Conservation (phyloP, 2,888 invertebrate genomes). For the Phania funesta region DNA sequence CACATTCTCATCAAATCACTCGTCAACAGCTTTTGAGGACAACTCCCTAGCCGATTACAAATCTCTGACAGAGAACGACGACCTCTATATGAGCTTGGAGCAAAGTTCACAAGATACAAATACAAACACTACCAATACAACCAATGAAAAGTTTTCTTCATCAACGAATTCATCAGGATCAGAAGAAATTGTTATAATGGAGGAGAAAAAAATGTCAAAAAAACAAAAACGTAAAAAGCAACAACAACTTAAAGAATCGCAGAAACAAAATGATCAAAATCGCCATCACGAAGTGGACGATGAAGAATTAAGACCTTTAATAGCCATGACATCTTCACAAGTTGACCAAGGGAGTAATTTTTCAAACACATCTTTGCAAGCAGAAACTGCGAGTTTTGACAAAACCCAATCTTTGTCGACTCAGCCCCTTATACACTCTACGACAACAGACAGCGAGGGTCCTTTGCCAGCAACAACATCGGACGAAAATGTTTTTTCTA, state of each 20-base stretch:
- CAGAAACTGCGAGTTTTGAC: not conserved
- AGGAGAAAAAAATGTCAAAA: constrained; percentile 74
- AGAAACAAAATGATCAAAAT: constrained; percentile 65
- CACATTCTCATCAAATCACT: constrained; percentile 55
- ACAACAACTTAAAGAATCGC: constrained; percentile 67
- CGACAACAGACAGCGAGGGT: constrained; percentile 76
- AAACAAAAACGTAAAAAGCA: constrained; percentile 73
- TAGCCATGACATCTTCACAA: constrained; percentile 75
- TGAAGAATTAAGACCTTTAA: constrained; percentile 79
- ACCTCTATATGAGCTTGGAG: constrained; percentile 72
- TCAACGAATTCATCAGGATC: constrained; percentile 74
- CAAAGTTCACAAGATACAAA: constrained; percentile 71
- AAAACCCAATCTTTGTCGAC: constrained; percentile 37
- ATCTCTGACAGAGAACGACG: constrained; percentile 71
- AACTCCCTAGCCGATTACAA: constrained; percentile 69
- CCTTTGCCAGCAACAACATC: constrained; percentile 76
- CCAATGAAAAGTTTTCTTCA: constrained; percentile 71
- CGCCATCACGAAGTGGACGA: constrained; percentile 69
- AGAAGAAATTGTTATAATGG: constrained; percentile 73
- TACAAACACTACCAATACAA: constrained; percentile 65
- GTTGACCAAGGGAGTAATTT: constrained; percentile 47
- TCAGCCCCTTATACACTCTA: constrained; percentile 65
- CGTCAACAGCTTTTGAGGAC: constrained; percentile 59
- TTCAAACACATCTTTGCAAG: not conserved
- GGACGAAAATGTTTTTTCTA: constrained; percentile 71